A percentile compares a stretch with the other conserved stretches of the same genome.
Conservation (phyloP, 2,888 invertebrate genomes). For the Parthenolecanium corni region DNA sequence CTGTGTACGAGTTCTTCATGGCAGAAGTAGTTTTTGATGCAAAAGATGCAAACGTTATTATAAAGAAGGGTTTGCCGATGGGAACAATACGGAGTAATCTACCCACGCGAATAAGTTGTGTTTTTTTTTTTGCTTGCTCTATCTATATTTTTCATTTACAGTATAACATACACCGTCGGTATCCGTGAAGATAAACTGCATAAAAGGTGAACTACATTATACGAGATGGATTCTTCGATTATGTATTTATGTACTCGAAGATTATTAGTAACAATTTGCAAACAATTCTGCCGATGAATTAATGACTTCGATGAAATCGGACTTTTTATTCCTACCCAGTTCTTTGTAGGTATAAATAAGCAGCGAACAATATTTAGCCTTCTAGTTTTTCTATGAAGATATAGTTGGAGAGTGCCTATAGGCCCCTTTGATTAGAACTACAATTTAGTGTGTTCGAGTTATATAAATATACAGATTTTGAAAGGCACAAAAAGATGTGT, state of each 20-base stretch:
- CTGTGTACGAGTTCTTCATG: not conserved
- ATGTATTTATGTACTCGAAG: not conserved
- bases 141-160: too few relatives aligned
- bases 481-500: too few relatives aligned
- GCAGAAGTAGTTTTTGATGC: not conserved
- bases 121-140: not conserved
- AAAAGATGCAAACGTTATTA: not conserved
- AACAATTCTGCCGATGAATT: not conserved
- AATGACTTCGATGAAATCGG: not conserved
- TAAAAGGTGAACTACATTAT: not conserved
- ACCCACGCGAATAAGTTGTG: not conserved
- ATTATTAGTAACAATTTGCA: conserved; percentile 1
- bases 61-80: not conserved
- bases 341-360: not conserved
- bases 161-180: too few relatives aligned
- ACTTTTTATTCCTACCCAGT: not conserved
- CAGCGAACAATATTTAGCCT: too few relatives aligned
- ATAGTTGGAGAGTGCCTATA: too few relatives aligned
- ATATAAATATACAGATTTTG: not conserved
- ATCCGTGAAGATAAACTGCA: not conserved
- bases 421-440: too few relatives aligned
- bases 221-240: not conserved
- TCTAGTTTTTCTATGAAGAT: too few relatives aligned
- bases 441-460: not conserved
- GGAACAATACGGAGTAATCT: not conserved